Percentiles rank a stretch among this genome's conserved stretches.
These are phyloP conservation scores for Caretta caretta DNA, from an alignment of 2,113 vertebrate genomes.

Conservation along the genomic window DNA sequence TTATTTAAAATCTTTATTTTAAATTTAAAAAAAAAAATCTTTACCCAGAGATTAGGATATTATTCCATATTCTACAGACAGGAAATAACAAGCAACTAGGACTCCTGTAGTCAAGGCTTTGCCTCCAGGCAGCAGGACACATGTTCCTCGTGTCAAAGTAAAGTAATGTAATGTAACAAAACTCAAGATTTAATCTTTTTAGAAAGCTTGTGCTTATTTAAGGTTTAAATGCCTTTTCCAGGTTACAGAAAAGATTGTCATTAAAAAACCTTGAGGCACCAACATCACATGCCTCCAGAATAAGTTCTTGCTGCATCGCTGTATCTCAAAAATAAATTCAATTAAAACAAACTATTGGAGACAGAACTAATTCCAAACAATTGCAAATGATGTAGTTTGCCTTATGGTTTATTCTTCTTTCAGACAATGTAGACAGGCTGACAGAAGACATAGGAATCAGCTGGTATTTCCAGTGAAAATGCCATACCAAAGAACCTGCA, in stretches of 20 bases:
- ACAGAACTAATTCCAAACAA: neutral
- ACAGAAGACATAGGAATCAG: neutral
- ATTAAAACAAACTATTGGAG: neutral
- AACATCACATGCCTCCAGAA: neutral
- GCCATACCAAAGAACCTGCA: neutral
- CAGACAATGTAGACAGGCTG: neutral
- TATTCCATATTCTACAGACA: neutral
- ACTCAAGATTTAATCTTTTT: neutral
- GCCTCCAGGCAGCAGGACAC: neutral
- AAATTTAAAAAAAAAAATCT: neutral
- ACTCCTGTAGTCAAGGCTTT: neutral
- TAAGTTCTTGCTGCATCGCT: neutral
- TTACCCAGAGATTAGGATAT: neutral
- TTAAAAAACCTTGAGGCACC: neutral
- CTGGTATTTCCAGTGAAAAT: neutral
- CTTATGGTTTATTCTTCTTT: neutral
- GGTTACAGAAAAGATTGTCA: neutral
- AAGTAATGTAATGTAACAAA: neutral
- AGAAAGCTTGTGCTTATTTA: neutral
- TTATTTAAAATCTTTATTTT: neutral
- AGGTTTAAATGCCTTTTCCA: neutral
- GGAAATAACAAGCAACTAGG: neutral
- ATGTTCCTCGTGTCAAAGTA: neutral
- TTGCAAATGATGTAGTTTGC: neutral
- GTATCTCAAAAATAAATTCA: neutral